phyloP scores from a whole-genome alignment of 2,113 vertebrate genomes.

The Ochotona curzoniae region DNA sequence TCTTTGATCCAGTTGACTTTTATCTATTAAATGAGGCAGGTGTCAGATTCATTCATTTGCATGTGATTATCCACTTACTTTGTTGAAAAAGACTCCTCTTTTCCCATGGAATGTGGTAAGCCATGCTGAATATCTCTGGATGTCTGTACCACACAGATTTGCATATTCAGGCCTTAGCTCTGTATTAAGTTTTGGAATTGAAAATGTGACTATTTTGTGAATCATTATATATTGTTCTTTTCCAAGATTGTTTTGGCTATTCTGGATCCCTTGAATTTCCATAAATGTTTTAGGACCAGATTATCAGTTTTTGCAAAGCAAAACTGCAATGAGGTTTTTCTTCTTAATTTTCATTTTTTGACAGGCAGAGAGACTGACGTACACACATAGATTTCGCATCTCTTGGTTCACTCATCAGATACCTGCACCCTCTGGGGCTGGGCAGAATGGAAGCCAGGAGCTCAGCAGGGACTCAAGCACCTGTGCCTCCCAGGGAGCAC shows the following conservation, averaged over 20 bases:
- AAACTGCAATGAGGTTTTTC: too few relatives aligned
- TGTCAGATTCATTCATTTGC: not conserved
- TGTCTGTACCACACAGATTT: not conserved
- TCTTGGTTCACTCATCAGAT: too few relatives aligned
- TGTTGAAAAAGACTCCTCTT: not conserved
- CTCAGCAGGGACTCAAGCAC: too few relatives aligned
- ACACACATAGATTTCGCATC: too few relatives aligned
- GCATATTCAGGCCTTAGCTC: not conserved
- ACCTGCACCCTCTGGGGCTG: too few relatives aligned
- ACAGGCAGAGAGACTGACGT: too few relatives aligned
- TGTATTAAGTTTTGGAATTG: not conserved
- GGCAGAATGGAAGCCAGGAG: too few relatives aligned
- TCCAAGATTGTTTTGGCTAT: not conserved
- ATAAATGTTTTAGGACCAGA: not conserved
- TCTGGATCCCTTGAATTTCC: not conserved
- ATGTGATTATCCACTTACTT: not conserved
- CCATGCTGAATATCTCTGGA: not conserved
- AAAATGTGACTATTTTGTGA: not conserved
- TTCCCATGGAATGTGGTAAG: not conserved
- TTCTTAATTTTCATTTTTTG: too few relatives aligned
- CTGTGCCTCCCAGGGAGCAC: too few relatives aligned
- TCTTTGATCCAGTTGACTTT: not conserved
- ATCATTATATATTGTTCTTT: not conserved
- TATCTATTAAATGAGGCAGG: not conserved
- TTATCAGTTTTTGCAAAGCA: not conserved